These are phyloP conservation scores for Zoanthus sociatus DNA, from an alignment of 92 coral and sea anemone species.

Conservation along the genomic window DNA sequence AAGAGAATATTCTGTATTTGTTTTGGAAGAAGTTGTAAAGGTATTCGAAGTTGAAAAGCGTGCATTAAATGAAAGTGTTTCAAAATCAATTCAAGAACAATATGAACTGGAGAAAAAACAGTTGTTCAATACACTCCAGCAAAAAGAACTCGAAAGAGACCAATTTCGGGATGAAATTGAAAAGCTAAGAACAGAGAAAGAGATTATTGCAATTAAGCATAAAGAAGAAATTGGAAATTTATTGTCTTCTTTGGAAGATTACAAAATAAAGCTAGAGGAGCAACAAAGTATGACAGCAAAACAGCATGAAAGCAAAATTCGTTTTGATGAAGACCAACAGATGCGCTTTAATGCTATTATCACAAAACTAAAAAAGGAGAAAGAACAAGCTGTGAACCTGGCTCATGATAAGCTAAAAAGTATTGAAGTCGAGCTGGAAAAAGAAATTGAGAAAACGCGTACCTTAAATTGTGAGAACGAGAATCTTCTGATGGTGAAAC, in stretches of 20 bases:
- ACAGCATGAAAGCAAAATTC: slow-evolving; percentile 67
- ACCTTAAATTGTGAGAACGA: slow-evolving; percentile 72
- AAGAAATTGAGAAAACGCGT: slow-evolving; percentile 64
- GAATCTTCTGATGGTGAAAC: slow-evolving; percentile 55
- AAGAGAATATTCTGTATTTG: slow-evolving; percentile 35
- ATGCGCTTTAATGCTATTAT: slow-evolving; percentile 91
- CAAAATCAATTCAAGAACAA: slow-evolving; percentile 57
- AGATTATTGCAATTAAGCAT: slow-evolving; percentile 49
- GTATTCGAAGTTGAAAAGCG: slow-evolving; percentile 44
- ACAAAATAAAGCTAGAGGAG: slow-evolving; percentile 67
- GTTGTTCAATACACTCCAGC: slow-evolving; percentile 36
- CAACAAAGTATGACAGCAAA: slow-evolving; percentile 69
- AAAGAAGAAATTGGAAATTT: slow-evolving; percentile 60
- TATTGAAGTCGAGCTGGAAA: slow-evolving; percentile 51
- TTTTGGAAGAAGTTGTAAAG: slow-evolving; percentile 50
- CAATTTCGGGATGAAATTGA: slow-evolving; percentile 55
- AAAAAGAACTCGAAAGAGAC: slow-evolving; percentile 40
- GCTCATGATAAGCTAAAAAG: slow-evolving; percentile 74
- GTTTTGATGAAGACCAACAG: slow-evolving; percentile 93
- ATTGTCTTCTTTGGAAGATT: slow-evolving; percentile 51
- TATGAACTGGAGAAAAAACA: slow-evolving; percentile 63
- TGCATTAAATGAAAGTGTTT: slow-evolving; percentile 44
- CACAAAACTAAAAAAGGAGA: slow-evolving; percentile 83
- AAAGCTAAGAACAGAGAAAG: slow-evolving; percentile 55
- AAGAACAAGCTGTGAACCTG: slow-evolving; percentile 77